Conservation (phyloP, 2,888 invertebrate species). For the Scelioninae gen. 2 region DNA sequence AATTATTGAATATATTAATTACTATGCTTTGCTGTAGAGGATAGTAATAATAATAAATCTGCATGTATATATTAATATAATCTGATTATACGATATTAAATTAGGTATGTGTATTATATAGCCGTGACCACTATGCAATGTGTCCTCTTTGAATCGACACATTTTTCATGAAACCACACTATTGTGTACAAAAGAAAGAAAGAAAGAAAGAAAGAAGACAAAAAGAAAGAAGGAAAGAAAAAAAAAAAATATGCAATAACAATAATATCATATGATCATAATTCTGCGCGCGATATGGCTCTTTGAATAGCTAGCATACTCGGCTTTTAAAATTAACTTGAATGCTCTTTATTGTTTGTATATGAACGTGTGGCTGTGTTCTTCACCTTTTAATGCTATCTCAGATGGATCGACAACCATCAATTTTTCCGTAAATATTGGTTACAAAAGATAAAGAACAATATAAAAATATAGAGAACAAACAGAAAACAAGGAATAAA, state of each 20-base stretch:
- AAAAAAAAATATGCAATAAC: no score
- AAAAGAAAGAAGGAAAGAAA: no score
- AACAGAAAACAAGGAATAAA: constrained; percentile 64
- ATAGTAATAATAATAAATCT: constrained; percentile 61
- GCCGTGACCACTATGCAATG: constrained; percentile 72
- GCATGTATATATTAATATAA: constrained; percentile 74
- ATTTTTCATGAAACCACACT: constrained; percentile 38
- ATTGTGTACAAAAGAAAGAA: constrained; percentile 32
- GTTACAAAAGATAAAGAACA: constrained; percentile 61
- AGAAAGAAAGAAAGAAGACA: no score
- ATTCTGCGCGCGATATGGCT: constrained; percentile 70
- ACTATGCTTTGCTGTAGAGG: constrained; percentile 59
- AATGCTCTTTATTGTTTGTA: constrained; percentile 54
- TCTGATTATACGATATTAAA: constrained; percentile 71
- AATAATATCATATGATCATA: constrained; percentile 72
- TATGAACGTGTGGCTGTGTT: constrained; percentile 53
- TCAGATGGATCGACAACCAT: constrained; percentile 42
- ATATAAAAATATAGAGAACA: constrained; percentile 58
- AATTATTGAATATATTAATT: constrained; percentile 74
- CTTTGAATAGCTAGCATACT: constrained; percentile 72
- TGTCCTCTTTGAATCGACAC: constrained; percentile 62
- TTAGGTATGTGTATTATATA: constrained; percentile 68
- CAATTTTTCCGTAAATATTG: constrained; percentile 37
- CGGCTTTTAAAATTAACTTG: constrained; percentile 56
- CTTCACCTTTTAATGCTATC: constrained; percentile 41